Percentiles rank a stretch among this genome's conserved stretches.
These are phyloP conservation scores for Antheraea pernyi DNA, from an alignment of 1,140 invertebrate genomes.

Conservation along the genomic window DNA sequence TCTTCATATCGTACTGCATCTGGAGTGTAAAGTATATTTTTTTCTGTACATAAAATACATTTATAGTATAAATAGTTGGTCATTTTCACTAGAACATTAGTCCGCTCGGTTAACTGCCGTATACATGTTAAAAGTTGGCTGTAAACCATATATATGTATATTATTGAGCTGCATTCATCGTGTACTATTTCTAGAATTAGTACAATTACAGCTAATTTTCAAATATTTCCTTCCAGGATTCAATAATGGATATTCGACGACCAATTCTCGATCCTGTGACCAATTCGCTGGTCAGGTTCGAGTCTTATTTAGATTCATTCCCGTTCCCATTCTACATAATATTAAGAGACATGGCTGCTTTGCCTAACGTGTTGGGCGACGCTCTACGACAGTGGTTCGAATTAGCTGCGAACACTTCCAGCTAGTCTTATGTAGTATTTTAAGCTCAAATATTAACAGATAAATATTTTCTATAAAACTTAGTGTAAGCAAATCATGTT, in stretches of 20 bases:
- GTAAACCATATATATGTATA: too few relatives aligned
- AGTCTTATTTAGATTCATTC: conserved; percentile 94
- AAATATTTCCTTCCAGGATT: conserved; percentile 82
- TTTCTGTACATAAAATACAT: too few relatives aligned
- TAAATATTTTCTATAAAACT: not conserved
- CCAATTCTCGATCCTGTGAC: conserved; percentile 85
- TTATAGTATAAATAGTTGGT: too few relatives aligned
- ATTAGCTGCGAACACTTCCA: conserved; percentile 86
- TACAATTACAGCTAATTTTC: not conserved
- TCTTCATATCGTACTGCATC: too few relatives aligned
- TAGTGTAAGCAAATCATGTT: not conserved
- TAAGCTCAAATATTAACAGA: too few relatives aligned
- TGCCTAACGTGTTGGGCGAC: conserved; percentile 95
- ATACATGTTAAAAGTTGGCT: too few relatives aligned
- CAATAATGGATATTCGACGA: conserved; percentile 94
- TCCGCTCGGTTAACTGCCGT: too few relatives aligned
- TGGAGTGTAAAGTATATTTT: too few relatives aligned
- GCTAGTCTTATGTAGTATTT: not conserved
- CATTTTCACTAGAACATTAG: too few relatives aligned
- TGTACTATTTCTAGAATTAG: too few relatives aligned
- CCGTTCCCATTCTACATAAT: conserved; percentile 99
- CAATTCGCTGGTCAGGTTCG: conserved; percentile 75
- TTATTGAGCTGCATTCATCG: too few relatives aligned
- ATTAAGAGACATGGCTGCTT: conserved; percentile 90
- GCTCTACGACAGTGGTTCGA: conserved; percentile 99